These are phyloP conservation scores for Apaloderma vittatum DNA, from an alignment of 2,113 vertebrate genomes.

Conservation along the genomic window DNA sequence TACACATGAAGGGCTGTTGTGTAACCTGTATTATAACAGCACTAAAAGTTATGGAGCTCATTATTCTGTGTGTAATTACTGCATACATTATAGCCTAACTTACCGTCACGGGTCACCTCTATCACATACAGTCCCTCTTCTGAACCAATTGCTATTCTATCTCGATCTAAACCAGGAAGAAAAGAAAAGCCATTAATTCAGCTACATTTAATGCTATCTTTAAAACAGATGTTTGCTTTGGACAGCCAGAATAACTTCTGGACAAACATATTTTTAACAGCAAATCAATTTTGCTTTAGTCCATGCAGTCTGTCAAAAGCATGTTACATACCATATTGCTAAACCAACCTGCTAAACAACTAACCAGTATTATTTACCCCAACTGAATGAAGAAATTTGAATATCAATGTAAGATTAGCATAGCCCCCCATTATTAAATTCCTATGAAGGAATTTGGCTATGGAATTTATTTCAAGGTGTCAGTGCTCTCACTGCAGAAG, in stretches of 20 bases:
- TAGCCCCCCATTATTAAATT: not conserved
- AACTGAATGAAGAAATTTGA: not conserved
- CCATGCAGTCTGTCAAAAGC: not conserved
- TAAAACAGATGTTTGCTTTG: not conserved
- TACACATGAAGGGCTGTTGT: not conserved
- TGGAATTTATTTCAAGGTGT: conserved; percentile 37
- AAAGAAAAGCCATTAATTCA: conserved; percentile 10
- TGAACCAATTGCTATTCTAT: conserved; percentile 91
- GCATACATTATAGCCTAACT: conserved; percentile 50
- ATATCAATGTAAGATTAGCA: not conserved
- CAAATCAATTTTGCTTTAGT: not conserved
- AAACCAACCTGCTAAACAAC: not conserved
- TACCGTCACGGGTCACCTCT: conserved; percentile 95
- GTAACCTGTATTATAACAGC: not conserved
- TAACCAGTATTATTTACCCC: not conserved
- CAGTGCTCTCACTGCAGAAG: not conserved
- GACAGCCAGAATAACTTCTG: not conserved
- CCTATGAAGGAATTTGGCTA: not conserved
- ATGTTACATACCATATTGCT: not conserved
- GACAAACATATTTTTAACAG: conserved; percentile 1
- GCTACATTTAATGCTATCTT: not conserved
- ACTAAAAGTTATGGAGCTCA: not conserved
- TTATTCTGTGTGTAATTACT: conserved; percentile 1
- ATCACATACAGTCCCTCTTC: conserved; percentile 96
- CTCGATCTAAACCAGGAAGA: conserved; percentile 85